phyloP scores from a whole-genome alignment of 2,113 vertebrate species.

The Gobius niger region DNA sequence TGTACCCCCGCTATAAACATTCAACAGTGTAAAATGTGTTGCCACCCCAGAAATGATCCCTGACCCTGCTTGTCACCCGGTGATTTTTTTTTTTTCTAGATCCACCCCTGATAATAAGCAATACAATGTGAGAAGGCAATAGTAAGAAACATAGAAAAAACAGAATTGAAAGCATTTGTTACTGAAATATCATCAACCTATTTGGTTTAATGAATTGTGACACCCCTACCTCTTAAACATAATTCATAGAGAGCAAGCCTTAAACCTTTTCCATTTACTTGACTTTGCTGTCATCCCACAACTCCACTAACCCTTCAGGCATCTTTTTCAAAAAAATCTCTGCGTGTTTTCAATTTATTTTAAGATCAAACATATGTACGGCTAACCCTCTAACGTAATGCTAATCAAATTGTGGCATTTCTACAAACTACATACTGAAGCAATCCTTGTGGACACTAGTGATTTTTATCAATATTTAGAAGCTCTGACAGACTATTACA shows the following conservation, averaged over 20 bases:
- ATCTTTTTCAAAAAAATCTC: neutral
- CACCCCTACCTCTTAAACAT: conserved; percentile 18
- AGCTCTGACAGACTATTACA: neutral
- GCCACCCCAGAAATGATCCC: too few species aligned
- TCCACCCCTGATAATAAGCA: too few species aligned
- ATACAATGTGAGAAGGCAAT: too few species aligned
- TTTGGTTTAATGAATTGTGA: neutral
- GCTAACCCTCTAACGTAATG: conserved; percentile 17
- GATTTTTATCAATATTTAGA: neutral
- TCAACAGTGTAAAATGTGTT: too few species aligned
- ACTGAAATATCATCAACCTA: neutral
- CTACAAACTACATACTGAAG: neutral
- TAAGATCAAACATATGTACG: conserved; percentile 19
- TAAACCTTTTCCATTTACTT: conserved; percentile 33
- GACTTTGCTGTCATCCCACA: conserved; percentile 6
- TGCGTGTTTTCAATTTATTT: conserved; percentile 10
- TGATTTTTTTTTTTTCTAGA: too few species aligned
- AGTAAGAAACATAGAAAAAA: too few species aligned
- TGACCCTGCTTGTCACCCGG: too few species aligned
- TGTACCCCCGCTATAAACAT: too few species aligned
- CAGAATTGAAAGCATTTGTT: too few species aligned
- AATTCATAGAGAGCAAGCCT: conserved; percentile 24
- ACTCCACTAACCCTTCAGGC: conserved; percentile 17
- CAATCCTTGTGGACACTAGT: neutral
- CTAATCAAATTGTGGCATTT: conserved; percentile 13